phyloP scores from a whole-genome alignment of 2,797 vertebrate species.

The Karalla daura region DNA sequence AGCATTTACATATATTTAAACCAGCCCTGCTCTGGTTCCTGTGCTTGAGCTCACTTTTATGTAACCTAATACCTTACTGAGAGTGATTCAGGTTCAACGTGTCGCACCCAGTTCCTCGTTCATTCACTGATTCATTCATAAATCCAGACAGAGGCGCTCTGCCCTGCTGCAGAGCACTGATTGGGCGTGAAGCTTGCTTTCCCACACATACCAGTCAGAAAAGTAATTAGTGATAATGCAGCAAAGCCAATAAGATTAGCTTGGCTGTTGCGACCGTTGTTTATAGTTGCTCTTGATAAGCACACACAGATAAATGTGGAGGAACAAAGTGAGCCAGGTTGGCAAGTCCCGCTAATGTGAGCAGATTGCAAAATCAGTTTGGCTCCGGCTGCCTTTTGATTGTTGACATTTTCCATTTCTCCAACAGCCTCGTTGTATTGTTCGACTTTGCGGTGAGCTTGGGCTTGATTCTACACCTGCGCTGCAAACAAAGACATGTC shows the following conservation, averaged over 20 bases:
- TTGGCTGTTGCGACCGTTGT: constrained; percentile 3
- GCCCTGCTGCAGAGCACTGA: constrained; percentile 5
- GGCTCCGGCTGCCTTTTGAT: background rate
- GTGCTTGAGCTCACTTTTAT: constrained; percentile 6
- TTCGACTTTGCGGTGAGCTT: background rate
- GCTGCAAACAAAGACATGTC: background rate
- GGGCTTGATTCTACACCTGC: background rate
- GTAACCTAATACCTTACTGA: constrained; percentile 20
- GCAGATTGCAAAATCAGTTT: background rate
- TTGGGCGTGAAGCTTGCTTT: constrained; percentile 54
- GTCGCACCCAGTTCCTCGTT: constrained; percentile 55
- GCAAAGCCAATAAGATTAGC: constrained; percentile 40
- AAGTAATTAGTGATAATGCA: constrained; percentile 28
- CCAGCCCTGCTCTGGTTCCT: background rate
- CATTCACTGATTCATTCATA: constrained; percentile 65
- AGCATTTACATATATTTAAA: constrained; percentile 20
- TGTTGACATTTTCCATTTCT: background rate
- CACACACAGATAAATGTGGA: constrained; percentile 12
- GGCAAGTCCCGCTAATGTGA: background rate
- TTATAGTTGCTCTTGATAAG: constrained; percentile 10
- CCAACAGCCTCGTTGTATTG: background rate
- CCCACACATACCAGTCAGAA: constrained; percentile 54
- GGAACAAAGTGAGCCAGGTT: constrained; percentile 9
- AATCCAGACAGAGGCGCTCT: constrained; percentile 54
- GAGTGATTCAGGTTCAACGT: constrained; percentile 50